These are phyloP conservation scores for Cephus nigrinus DNA, from an alignment of 2,888 invertebrate species.

Conservation along the genomic window DNA sequence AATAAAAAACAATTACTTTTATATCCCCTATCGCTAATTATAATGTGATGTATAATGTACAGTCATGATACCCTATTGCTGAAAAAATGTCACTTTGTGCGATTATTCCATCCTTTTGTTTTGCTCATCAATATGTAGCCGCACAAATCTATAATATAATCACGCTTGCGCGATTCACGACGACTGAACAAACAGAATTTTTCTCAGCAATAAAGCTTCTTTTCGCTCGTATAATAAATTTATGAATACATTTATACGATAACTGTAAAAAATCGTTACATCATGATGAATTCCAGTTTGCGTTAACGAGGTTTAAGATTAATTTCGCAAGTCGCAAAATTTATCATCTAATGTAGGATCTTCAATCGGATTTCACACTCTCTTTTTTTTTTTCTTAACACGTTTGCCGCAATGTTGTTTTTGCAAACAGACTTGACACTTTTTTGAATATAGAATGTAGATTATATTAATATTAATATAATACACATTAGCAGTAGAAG, in stretches of 20 bases:
- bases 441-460: neutral
- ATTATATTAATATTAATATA: neutral
- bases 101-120: neutral
- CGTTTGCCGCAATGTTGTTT: neutral
- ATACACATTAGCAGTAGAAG: neutral
- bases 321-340: neutral
- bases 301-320: neutral
- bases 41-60: slow-evolving; percentile 17
- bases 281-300: neutral
- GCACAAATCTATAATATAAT: neutral
- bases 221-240: neutral
- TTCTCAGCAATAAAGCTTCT: neutral
- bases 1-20: neutral
- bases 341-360: neutral
- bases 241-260: neutral
- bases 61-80: slow-evolving; percentile 11
- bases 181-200: neutral
- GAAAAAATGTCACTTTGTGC: slow-evolving; percentile 5
- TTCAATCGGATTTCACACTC: neutral
- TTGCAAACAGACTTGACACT: neutral
- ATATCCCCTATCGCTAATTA: slow-evolving; percentile 1
- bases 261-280: neutral
- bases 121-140: neutral
- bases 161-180: neutral
- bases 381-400: neutral